Percentiles rank a stretch among this genome's conserved stretches.
Conservation (phyloP, 2,113 vertebrate species). For the Natator depressus region DNA sequence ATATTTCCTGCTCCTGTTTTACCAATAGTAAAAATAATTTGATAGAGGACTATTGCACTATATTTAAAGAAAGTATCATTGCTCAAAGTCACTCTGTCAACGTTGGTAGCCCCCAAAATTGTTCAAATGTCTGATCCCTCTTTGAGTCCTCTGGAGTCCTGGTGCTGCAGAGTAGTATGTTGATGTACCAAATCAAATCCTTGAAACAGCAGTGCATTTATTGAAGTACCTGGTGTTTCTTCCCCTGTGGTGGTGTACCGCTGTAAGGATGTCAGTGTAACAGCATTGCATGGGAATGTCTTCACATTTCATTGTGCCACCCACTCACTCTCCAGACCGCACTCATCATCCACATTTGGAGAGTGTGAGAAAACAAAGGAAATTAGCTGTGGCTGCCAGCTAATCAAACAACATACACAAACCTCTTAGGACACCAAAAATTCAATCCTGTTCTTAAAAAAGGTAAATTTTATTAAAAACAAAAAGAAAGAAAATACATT, state of each 20-base stretch:
- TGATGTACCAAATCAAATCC: not conserved
- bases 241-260: accelerated
- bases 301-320: not conserved
- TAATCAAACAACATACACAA: too few species aligned
- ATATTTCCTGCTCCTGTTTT: not conserved
- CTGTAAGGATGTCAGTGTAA: not conserved
- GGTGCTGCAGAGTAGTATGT: not conserved
- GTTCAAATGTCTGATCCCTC: not conserved
- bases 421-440: too few species aligned
- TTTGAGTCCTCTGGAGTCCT: not conserved
- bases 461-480: too few species aligned
- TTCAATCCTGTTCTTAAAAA: too few species aligned
- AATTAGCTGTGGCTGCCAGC: too few species aligned
- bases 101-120: not conserved
- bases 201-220: not conserved
- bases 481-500: too few species aligned
- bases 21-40: not conserved
- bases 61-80: not conserved
- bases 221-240: not conserved
- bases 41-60: not conserved
- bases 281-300: not conserved
- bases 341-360: not conserved
- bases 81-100: not conserved
- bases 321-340: not conserved
- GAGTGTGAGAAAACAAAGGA: not conserved